Evolutionary conservation across 2,797 vertebrate genomes (phyloP), one percentile per base, ranked within the genome.

Genomic region (Ctenosaura bakeri): DNA sequence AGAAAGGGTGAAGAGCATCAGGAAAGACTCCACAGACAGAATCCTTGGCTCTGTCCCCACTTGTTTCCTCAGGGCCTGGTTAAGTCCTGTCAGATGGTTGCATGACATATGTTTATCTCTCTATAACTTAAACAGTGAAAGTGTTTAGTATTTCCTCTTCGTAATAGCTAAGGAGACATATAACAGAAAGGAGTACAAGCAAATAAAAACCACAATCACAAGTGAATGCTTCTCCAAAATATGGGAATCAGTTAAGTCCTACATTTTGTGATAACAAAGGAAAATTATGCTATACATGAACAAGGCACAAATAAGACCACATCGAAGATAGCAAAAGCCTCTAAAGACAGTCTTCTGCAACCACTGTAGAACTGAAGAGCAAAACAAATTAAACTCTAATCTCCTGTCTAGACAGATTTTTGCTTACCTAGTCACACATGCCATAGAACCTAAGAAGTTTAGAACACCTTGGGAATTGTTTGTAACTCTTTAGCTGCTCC

Each of bases 381-480:
- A 64, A 69, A 71, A 73, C 62, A 0, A 78, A 87, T 87, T 90
- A 90, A 90, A 66, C 4, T 38, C 5, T 64, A 92, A 50, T 35
- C 93, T 35, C 89, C 42, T 0, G 9, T 85, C 86, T 90, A 90
- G 54, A 86, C 92, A 88, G 32, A 29, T 92, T 4, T 62, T 59
- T 77, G 62, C 38, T 73, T n/a, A 86, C 82, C 56, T 32, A 52
- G 38, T 29, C 42, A 85, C 69, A 88, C 35, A 85, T n/a, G 18
- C 32, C 38, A 74, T 12, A 77, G 88, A 89, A 20, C 71, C 38
- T 38, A 46, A 87, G 54, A 82, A 52, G 56, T 76, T 85, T 85
- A 66, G 59, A 52, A 89, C 26, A 64, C 10, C 74, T 79, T 50
- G 66, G 56, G 46, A 80, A 54, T 22, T 32, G 84, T 83, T 90